Percentiles rank a stretch among this genome's conserved stretches.
phyloP scores from a whole-genome alignment of 2,113 vertebrate genomes.

The Lagopus muta region DNA sequence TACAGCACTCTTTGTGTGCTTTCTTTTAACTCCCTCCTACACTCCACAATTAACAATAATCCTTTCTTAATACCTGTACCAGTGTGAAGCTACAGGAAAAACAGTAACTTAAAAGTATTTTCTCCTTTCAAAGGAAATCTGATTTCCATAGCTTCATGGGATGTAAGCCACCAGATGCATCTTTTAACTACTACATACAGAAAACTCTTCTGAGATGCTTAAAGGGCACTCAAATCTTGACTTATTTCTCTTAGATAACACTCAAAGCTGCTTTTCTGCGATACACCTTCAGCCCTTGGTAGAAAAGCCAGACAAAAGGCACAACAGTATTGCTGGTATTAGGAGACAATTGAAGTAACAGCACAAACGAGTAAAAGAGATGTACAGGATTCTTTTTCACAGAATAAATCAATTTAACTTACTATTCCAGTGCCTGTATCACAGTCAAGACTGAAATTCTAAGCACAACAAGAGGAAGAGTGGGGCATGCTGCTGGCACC shows the following conservation, averaged over 20 bases:
- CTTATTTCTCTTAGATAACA: neutral
- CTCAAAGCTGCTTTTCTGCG: neutral
- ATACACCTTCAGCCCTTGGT: neutral
- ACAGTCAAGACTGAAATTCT: neutral
- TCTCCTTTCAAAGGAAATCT: neutral
- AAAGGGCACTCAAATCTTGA: neutral
- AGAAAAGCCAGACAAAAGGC: neutral
- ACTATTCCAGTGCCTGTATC: neutral
- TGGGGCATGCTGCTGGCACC: neutral
- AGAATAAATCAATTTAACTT: neutral
- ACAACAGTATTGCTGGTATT: neutral
- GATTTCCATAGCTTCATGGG: neutral
- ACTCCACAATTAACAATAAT: neutral
- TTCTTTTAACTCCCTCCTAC: conserved; percentile 3
- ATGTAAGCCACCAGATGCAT: neutral
- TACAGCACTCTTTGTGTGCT: neutral
- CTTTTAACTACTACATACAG: neutral
- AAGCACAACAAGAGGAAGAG: neutral
- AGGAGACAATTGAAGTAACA: neutral
- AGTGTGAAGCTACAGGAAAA: neutral
- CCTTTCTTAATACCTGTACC: neutral
- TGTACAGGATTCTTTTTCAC: neutral
- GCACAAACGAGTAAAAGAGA: neutral
- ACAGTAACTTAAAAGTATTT: neutral
- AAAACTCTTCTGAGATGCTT: neutral